A percentile compares a stretch with the other conserved stretches of the same genome.
phyloP scores from a whole-genome alignment of 2,888 invertebrate genomes.

The Drosophila demipolita region DNA sequence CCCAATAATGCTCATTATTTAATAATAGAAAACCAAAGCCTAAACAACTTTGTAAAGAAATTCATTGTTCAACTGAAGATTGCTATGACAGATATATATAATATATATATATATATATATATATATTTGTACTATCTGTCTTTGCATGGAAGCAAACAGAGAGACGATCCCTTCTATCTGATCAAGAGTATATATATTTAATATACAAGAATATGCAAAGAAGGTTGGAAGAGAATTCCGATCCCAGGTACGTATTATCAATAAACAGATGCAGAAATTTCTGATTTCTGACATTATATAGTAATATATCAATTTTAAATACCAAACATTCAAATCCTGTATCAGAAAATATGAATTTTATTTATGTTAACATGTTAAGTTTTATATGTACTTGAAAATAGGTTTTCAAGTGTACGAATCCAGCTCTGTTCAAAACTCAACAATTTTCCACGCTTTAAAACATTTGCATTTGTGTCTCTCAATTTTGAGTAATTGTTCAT shows the following conservation, averaged over 20 bases:
- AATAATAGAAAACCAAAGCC: neutral
- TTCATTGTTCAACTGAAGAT: neutral
- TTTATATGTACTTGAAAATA: neutral
- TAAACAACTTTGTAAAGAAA: neutral
- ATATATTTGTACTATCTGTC: neutral
- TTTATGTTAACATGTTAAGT: neutral
- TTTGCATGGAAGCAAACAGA: neutral
- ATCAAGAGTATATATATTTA: neutral
- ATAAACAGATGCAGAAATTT: neutral
- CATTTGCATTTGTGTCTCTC: neutral
- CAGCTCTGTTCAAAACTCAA: neutral
- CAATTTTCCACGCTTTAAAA: neutral
- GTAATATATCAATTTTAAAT: neutral
- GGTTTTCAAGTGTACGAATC: neutral
- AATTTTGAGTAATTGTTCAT: neutral
- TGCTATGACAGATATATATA: neutral
- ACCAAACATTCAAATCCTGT: neutral
- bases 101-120: neutral
- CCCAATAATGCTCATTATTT: neutral
- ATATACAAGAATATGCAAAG: neutral
- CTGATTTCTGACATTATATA: neutral
- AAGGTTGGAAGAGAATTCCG: neutral
- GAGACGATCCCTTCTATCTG: neutral
- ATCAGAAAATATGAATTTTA: conserved; percentile 1
- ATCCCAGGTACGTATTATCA: neutral